Conservation (phyloP, 2,797 vertebrate genomes). For the Phataginus tricuspis region DNA sequence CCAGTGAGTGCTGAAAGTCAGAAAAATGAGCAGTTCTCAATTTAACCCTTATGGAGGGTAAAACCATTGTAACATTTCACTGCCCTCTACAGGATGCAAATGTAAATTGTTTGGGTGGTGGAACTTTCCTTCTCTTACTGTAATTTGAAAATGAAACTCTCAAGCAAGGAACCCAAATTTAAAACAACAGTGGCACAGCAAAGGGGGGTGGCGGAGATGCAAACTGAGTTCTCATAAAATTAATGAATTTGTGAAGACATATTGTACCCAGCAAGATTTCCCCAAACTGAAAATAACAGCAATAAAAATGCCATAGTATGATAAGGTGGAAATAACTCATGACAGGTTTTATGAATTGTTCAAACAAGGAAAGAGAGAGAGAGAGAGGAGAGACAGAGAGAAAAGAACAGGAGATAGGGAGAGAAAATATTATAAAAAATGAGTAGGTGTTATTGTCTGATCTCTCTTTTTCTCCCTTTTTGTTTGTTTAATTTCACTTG, state of each 20-base stretch:
- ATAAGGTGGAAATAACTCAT: slow-evolving; percentile 80
- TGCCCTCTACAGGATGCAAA: slow-evolving; percentile 59
- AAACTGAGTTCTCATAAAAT: slow-evolving; percentile 83
- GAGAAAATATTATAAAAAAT: slow-evolving; percentile 66
- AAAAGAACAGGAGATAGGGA: not conserved
- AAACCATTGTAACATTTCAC: slow-evolving; percentile 1
- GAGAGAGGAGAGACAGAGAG: not conserved
- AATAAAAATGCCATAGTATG: slow-evolving; percentile 84
- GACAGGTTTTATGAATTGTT: slow-evolving; percentile 80
- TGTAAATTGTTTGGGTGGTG: not conserved
- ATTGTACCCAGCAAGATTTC: slow-evolving; percentile 76
- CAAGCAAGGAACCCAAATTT: slow-evolving; percentile 70
- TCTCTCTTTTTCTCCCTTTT: slow-evolving; percentile 47
- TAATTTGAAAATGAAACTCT: slow-evolving; percentile 70
- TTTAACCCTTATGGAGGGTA: slow-evolving; percentile 29
- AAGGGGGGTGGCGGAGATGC: slow-evolving; percentile 47
- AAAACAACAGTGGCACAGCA: slow-evolving; percentile 63
- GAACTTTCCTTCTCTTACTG: not conserved
- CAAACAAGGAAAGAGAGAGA: slow-evolving; percentile 35
- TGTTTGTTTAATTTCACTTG: slow-evolving; percentile 78
- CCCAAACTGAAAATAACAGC: slow-evolving; percentile 81
- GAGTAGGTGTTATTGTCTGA: slow-evolving; percentile 68
- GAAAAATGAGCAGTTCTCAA: not conserved
- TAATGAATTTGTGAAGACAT: slow-evolving; percentile 80
- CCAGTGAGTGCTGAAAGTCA: not conserved